Percentiles rank a stretch among this genome's conserved stretches.
These are phyloP conservation scores for Sceliomorpha sp. DNA, from an alignment of 2,888 invertebrate species.

Conservation along the genomic window DNA sequence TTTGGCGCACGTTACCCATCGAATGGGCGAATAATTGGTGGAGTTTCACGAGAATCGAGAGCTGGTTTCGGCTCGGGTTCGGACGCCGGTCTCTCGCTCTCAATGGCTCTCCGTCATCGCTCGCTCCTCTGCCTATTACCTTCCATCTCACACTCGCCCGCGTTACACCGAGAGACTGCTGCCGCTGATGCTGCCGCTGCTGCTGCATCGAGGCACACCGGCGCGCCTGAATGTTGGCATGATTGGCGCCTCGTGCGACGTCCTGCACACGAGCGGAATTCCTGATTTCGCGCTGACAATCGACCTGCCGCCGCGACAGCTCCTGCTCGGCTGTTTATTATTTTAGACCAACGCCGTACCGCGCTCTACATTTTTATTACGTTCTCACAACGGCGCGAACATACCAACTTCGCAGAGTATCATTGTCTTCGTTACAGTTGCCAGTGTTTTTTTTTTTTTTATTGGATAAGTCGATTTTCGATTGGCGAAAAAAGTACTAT, in stretches of 20 bases:
- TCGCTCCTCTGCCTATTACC: conserved; percentile 48
- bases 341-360: conserved; percentile 58
- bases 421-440: no score
- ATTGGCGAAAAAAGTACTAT: no score
- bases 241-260: conserved; percentile 75
- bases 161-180: no score
- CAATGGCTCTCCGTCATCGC: conserved; percentile 58
- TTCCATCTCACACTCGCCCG: conserved; percentile 53
- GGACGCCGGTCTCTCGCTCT: no score
- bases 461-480: no score
- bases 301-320: no score
- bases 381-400: no score
- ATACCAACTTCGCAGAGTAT: no score
- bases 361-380: conserved; percentile 15
- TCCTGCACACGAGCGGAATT: conserved; percentile 72
- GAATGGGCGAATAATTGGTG: conserved; percentile 79
- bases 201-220: conserved; percentile 42
- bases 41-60: conserved; percentile 72
- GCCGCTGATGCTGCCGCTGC: no score
- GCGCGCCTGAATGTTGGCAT: conserved; percentile 75
- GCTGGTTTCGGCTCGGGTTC: conserved; percentile 52
- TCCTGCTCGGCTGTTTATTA: conserved; percentile 66
- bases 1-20: conserved; percentile 78
- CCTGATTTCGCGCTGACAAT: conserved; percentile 67
- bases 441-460: no score